Evolutionary conservation across 2,888 invertebrate species (phyloP).

Genomic region (Pheosia gnoma): DNA sequence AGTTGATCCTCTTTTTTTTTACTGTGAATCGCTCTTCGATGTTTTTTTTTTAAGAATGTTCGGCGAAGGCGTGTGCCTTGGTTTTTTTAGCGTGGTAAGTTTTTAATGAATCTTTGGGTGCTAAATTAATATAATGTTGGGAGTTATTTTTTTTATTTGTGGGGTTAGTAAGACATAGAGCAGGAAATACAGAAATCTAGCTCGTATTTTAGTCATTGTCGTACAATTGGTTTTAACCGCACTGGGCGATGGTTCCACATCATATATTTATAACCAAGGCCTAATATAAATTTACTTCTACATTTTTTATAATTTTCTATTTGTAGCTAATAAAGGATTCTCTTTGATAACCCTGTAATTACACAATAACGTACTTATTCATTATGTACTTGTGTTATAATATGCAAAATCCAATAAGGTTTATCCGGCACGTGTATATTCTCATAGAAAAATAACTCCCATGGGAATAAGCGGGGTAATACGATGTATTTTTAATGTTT

Average conservation of each 20-base stretch:
- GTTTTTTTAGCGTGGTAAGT: conserved; percentile 4
- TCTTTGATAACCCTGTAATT: conserved; percentile 27
- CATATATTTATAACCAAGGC: too few relatives aligned
- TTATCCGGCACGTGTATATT: conserved; percentile 37
- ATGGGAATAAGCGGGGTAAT: conserved; percentile 28
- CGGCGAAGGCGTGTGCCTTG: conserved; percentile 12
- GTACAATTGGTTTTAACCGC: too few relatives aligned
- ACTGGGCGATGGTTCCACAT: too few relatives aligned
- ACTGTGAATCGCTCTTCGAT: conserved; percentile 33
- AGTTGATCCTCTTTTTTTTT: conserved; percentile 34
- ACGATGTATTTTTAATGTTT: conserved; percentile 40
- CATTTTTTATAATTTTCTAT: background rate
- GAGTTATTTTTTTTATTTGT: background rate
- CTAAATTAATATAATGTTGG: background rate
- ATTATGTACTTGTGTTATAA: conserved; percentile 28
- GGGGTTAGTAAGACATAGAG: too few relatives aligned
- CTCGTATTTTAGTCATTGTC: too few relatives aligned
- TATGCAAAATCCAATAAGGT: conserved; percentile 30
- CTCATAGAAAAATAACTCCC: conserved; percentile 34
- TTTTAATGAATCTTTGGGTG: background rate
- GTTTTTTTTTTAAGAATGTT: conserved; percentile 21
- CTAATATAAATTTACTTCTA: too few relatives aligned
- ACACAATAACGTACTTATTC: conserved; percentile 31
- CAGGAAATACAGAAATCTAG: too few relatives aligned
- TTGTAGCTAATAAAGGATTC: background rate